Evolutionary conservation across 1,140 invertebrate species (phyloP).

Genomic region (Anoplolepis gracilipes): DNA sequence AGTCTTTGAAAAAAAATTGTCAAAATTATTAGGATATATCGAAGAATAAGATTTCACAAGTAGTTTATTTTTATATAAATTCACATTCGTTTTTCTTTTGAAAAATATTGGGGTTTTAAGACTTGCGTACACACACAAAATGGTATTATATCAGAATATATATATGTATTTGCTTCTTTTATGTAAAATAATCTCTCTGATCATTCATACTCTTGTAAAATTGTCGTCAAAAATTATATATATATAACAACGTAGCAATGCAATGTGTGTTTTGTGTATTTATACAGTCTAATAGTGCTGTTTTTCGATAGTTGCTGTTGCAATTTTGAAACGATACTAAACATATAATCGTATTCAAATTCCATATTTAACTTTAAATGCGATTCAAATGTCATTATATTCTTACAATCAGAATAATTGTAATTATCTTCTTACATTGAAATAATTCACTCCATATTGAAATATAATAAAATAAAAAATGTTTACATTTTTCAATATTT

Average conservation of each 20-base stretch:
- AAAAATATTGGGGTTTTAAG: constrained; percentile 56
- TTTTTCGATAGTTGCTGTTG: not conserved
- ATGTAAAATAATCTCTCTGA: constrained; percentile 68
- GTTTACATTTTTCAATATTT: not conserved
- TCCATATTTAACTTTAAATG: not conserved
- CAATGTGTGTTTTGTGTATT: constrained; percentile 4
- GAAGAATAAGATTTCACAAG: constrained; percentile 17
- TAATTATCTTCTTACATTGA: not conserved
- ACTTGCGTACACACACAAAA: constrained; percentile 8
- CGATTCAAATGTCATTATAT: constrained; percentile 1
- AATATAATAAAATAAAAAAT: not conserved
- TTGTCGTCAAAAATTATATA: not conserved
- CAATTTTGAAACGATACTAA: not conserved
- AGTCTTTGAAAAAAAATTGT: too few relatives aligned
- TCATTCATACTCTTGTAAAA: constrained; percentile 37
- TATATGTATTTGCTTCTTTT: constrained; percentile 64
- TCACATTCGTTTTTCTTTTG: constrained; percentile 56
- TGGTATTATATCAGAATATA: constrained; percentile 61
- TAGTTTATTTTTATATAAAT: constrained; percentile 59
- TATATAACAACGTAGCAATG: not conserved
- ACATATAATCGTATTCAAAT: constrained; percentile 7
- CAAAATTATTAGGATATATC: not conserved
- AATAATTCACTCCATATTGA: not conserved
- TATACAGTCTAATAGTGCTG: constrained; percentile 13
- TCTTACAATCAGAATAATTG: not conserved